phyloP scores from a whole-genome alignment of 1,140 invertebrate genomes.

The Cydia pomonella region DNA sequence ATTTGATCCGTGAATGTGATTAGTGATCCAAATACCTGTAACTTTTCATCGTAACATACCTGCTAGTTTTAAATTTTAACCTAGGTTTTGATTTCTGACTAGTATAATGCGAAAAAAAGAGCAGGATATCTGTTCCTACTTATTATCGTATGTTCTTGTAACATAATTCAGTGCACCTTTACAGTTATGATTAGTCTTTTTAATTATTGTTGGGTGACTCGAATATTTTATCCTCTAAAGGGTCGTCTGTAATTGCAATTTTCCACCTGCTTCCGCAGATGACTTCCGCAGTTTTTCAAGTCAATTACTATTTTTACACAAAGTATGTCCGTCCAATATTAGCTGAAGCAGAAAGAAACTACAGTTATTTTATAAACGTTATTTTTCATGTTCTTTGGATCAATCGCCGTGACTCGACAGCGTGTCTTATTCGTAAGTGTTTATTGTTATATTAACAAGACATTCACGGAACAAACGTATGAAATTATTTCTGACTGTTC shows the following conservation, averaged over 20 bases:
- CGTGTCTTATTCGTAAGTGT: background rate
- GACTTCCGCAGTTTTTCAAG: slow-evolving; percentile 28
- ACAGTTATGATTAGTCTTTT: background rate
- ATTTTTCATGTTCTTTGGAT: slow-evolving; percentile 2
- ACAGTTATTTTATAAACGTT: slow-evolving; percentile 26
- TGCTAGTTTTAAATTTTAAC: background rate
- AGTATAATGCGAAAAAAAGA: too few species aligned
- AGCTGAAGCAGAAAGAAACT: slow-evolving; percentile 25
- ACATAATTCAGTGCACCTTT: background rate
- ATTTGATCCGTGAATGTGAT: background rate
- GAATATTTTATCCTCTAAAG: background rate
- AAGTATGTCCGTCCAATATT: background rate
- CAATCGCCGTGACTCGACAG: slow-evolving; percentile 20
- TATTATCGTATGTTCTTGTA: background rate
- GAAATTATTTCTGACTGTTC: slow-evolving; percentile 12
- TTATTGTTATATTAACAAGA: slow-evolving; percentile 8
- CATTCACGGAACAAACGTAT: slow-evolving; percentile 12
- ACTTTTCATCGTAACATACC: background rate
- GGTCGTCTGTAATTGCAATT: background rate
- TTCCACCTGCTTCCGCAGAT: slow-evolving; percentile 19
- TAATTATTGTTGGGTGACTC: background rate
- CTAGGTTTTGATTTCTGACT: too few species aligned
- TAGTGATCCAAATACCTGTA: background rate
- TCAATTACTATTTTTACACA: slow-evolving; percentile 9
- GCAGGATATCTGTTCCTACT: too few species aligned